Conservation (phyloP, 2,797 vertebrate species). For the Natrix natrix region DNA sequence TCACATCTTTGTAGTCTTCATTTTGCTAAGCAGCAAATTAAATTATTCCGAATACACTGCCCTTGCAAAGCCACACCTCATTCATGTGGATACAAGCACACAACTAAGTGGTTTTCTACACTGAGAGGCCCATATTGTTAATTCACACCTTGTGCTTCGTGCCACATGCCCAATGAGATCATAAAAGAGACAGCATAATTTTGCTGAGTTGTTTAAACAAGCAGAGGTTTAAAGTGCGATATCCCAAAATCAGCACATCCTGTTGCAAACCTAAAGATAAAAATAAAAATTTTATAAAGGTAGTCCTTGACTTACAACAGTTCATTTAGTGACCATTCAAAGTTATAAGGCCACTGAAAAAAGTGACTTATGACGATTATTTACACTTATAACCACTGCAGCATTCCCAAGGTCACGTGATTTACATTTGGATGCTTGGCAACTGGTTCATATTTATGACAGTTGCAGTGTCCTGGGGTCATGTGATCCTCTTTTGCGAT, state of each 20-base stretch:
- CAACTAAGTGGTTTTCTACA: neutral
- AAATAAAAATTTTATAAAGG: neutral
- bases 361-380: neutral
- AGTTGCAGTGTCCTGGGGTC: neutral
- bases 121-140: neutral
- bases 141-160: neutral
- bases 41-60: neutral
- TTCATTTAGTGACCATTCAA: neutral
- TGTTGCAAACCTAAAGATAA: neutral
- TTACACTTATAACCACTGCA: neutral
- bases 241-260: neutral
- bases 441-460: neutral
- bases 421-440: neutral
- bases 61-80: neutral
- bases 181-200: constrained; percentile 4
- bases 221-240: neutral
- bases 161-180: neutral
- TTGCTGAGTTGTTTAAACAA: constrained; percentile 15
- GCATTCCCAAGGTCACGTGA: neutral
- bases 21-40: constrained; percentile 5
- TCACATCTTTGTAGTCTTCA: neutral
- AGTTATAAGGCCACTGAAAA: neutral
- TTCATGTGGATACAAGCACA: constrained; percentile 9
- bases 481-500: neutral
- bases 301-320: neutral